Conservation (phyloP, 2,888 invertebrate genomes). For the Liodrosophila aerea region DNA sequence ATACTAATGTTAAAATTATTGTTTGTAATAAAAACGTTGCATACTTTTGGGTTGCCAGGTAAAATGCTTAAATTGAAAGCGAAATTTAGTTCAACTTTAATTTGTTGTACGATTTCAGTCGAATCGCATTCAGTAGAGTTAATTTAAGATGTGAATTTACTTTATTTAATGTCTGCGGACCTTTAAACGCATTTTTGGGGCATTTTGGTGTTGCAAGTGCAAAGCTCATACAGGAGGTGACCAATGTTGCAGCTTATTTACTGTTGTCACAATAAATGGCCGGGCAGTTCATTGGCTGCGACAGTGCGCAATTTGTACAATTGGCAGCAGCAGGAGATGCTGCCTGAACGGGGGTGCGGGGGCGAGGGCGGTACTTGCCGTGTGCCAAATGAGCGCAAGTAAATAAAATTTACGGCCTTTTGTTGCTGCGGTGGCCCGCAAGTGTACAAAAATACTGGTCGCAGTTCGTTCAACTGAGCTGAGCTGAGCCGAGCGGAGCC, state of each 20-base stretch:
- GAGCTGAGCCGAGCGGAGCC: conserved; percentile 1
- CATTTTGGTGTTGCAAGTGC: conserved; percentile 36
- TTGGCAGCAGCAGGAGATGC: conserved; percentile 29
- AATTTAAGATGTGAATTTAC: conserved; percentile 2
- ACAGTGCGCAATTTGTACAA: conserved; percentile 53
- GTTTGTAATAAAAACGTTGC: too few relatives aligned
- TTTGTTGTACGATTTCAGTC: too few relatives aligned
- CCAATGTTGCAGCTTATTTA: conserved; percentile 44
- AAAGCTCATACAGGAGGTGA: conserved; percentile 33
- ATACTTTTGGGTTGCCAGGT: too few relatives aligned
- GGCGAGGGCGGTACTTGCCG: conserved; percentile 27
- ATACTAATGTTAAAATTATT: too few relatives aligned
- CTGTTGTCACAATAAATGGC: conserved; percentile 55
- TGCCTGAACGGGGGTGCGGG: background rate
- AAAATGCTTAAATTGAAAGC: too few relatives aligned
- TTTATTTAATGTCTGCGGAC: conserved; percentile 10
- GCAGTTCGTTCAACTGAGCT: conserved; percentile 50
- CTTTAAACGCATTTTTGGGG: conserved; percentile 30
- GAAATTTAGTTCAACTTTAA: too few relatives aligned
- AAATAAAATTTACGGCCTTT: conserved; percentile 74
- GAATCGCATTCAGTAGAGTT: background rate
- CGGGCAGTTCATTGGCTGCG: conserved; percentile 61
- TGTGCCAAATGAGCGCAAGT: conserved; percentile 62
- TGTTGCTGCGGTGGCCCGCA: conserved; percentile 63
- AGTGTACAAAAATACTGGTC: conserved; percentile 48